Percentiles rank a stretch among this genome's conserved stretches.
Evolutionary conservation across 2,888 invertebrate species (phyloP).

Genomic region (Polydesmus complanatus): DNA sequence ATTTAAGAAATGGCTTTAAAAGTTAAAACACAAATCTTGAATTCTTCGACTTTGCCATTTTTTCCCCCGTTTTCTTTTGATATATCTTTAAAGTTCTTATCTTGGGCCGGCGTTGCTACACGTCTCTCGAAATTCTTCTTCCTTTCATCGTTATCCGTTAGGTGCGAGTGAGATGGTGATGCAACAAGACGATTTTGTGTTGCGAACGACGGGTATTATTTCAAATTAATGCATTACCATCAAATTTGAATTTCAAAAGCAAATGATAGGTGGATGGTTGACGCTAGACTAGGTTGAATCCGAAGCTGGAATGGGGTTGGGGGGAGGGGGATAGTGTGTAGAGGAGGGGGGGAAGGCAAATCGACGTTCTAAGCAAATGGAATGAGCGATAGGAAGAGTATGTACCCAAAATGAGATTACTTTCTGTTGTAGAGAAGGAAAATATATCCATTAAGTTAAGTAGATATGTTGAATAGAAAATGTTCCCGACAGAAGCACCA

Average conservation of each 20-base stretch:
- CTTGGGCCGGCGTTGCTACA: too few species aligned
- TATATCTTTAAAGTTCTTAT: too few species aligned
- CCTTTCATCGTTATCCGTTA: too few species aligned
- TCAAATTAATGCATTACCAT: constrained; percentile 19
- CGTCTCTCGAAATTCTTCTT: too few species aligned
- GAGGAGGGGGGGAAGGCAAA: not conserved
- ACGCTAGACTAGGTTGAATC: too few species aligned
- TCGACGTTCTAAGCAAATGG: not conserved
- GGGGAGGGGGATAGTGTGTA: not conserved
- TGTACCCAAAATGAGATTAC: not conserved
- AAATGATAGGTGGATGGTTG: not conserved
- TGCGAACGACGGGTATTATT: constrained; percentile 18
- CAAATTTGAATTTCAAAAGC: constrained; percentile 20
- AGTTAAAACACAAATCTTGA: too few species aligned
- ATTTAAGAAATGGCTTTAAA: too few species aligned
- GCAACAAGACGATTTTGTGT: constrained; percentile 15
- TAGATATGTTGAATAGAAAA: not conserved
- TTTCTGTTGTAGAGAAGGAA: not conserved
- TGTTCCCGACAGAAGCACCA: not conserved
- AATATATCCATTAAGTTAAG: not conserved
- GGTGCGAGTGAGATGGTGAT: not conserved
- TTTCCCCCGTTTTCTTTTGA: too few species aligned
- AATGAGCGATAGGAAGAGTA: not conserved
- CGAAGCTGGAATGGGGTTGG: not conserved
- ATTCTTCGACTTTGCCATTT: too few species aligned